Conservation (phyloP, 2,888 invertebrate genomes). For the Athalia rosae region DNA sequence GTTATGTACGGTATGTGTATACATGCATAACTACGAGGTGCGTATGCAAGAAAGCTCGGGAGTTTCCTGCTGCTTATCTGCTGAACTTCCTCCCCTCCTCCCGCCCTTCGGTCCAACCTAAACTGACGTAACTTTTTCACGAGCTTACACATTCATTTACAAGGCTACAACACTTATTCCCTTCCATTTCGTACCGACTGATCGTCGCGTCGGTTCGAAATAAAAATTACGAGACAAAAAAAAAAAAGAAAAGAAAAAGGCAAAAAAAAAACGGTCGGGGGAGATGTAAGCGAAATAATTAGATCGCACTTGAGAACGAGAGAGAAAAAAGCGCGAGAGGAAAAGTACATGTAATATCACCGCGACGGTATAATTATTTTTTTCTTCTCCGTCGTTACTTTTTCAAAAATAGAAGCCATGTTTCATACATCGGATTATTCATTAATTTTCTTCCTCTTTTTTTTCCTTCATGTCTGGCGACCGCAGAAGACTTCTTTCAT, state of each 20-base stretch:
- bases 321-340: not conserved
- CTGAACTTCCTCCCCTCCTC: constrained; percentile 11
- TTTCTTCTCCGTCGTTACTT: not conserved
- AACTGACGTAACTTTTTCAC: not conserved
- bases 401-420: not conserved
- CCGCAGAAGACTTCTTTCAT: no score
- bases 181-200: constrained; percentile 1
- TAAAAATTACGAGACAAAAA: no score
- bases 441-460: no score
- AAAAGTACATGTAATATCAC: constrained; percentile 24
- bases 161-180: constrained; percentile 10
- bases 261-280: constrained; percentile 18
- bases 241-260: no score
- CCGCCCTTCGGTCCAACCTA: not conserved
- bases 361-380: not conserved
- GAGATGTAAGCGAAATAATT: constrained; percentile 36
- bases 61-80: constrained; percentile 40
- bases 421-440: no score
- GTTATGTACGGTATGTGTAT: no score
- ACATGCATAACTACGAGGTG: no score
- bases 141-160: no score
- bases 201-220: not conserved
- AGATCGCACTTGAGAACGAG: constrained; percentile 31
- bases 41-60: not conserved
- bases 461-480: no score